Conservation (phyloP, 2,113 vertebrate species). For the Xyliphius kryptos region DNA sequence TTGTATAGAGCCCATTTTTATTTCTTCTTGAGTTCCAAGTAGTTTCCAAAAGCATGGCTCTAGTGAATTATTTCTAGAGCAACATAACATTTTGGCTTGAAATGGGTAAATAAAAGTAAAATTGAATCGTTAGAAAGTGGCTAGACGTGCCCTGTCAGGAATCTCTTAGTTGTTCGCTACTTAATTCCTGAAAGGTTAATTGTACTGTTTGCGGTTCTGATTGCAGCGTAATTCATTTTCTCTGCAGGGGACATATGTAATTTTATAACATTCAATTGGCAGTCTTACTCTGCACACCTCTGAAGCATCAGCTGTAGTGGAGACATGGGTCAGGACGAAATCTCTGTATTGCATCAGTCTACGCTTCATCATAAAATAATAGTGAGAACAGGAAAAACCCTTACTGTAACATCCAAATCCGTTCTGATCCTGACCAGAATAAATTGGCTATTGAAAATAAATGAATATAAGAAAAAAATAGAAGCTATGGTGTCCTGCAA, state of each 20-base stretch:
- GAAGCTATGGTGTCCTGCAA: background rate
- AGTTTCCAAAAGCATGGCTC: conserved; percentile 3
- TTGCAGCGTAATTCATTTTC: background rate
- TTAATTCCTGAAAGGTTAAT: background rate
- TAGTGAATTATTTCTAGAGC: no score
- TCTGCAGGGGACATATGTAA: background rate
- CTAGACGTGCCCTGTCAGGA: background rate
- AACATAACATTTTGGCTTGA: background rate
- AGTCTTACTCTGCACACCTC: background rate
- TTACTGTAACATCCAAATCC: no score
- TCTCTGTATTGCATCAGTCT: background rate
- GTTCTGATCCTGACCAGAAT: no score
- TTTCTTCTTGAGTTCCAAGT: conserved; percentile 8
- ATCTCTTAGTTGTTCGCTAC: background rate
- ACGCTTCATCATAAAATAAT: background rate
- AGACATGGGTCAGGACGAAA: background rate
- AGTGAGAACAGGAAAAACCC: background rate
- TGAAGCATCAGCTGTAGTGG: background rate
- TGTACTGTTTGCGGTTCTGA: background rate
- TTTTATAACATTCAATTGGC: background rate
- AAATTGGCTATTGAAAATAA: no score
- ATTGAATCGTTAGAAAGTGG: conserved; percentile 17
- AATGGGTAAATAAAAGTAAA: conserved; percentile 34
- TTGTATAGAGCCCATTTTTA: conserved; percentile 30
- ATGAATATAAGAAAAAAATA: background rate